These are phyloP conservation scores for Spea hammondii DNA, from an alignment of 2,797 vertebrate genomes.

Conservation along the genomic window DNA sequence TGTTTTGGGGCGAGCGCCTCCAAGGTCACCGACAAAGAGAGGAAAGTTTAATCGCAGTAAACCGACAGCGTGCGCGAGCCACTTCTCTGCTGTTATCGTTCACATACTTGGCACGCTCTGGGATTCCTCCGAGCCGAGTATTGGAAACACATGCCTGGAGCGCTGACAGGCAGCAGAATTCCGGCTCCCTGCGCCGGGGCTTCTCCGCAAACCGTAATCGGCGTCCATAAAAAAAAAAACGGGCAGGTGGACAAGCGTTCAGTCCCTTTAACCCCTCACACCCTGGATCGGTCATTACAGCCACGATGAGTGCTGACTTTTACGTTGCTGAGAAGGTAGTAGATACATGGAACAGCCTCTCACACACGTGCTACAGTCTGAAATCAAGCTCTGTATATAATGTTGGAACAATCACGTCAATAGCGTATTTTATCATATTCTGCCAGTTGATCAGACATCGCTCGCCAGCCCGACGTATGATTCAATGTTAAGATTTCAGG, in stretches of 20 bases:
- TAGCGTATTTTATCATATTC: too few species aligned
- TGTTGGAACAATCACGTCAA: too few species aligned
- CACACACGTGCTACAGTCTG: too few species aligned
- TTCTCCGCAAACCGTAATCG: background rate
- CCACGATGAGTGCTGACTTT: too few species aligned
- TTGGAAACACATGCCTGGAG: conserved; percentile 63
- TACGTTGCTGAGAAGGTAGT: too few species aligned
- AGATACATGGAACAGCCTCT: too few species aligned
- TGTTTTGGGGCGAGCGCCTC: conserved; percentile 44
- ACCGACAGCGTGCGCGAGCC: conserved; percentile 58
- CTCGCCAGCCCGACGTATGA: too few species aligned
- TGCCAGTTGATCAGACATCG: too few species aligned
- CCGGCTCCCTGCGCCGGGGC: background rate
- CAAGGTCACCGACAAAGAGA: conserved; percentile 54
- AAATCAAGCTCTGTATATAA: too few species aligned
- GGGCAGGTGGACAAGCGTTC: background rate
- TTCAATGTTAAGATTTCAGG: too few species aligned
- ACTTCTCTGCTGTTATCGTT: conserved; percentile 58
- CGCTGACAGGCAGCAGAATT: conserved; percentile 24
- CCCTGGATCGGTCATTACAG: background rate
- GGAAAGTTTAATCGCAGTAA: conserved; percentile 51
- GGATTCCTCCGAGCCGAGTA: conserved; percentile 62
- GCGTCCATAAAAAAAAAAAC: background rate
- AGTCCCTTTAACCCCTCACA: background rate
- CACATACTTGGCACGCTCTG: conserved; percentile 61